Evolutionary conservation across 2,113 vertebrate genomes (phyloP).

Genomic region (Varanus komodoensis): DNA sequence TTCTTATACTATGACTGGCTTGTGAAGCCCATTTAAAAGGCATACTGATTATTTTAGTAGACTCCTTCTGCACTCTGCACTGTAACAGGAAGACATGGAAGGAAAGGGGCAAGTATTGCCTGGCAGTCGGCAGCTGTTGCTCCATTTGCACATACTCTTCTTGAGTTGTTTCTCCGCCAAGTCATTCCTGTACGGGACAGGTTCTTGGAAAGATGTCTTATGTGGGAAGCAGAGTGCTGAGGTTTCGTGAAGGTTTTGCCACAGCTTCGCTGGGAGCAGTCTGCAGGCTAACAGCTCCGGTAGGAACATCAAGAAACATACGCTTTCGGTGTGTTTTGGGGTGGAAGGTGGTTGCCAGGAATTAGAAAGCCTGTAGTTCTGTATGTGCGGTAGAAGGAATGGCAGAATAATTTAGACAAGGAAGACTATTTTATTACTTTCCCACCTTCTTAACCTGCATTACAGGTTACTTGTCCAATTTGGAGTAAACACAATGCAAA

Average conservation of each 20-base stretch:
- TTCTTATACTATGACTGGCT: background rate
- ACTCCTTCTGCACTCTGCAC: background rate
- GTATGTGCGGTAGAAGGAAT: background rate
- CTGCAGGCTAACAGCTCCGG: background rate
- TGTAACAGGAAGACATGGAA: background rate
- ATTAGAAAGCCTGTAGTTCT: background rate
- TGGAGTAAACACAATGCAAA: background rate
- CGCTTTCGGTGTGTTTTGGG: background rate
- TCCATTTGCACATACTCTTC: background rate
- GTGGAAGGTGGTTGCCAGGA: background rate
- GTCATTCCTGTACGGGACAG: too few species aligned
- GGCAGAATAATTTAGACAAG: background rate
- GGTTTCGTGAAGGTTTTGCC: background rate
- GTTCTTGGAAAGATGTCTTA: too few species aligned
- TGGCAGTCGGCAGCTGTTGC: background rate
- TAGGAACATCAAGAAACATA: background rate
- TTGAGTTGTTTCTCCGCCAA: background rate
- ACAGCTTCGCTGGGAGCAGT: background rate
- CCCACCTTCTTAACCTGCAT: background rate
- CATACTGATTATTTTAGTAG: background rate
- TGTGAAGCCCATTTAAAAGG: background rate
- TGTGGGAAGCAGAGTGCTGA: too few species aligned
- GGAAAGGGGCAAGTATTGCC: background rate
- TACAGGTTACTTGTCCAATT: background rate
- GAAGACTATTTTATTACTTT: background rate